Percentiles rank a stretch among this genome's conserved stretches.
phyloP scores from a whole-genome alignment of 2,888 invertebrate genomes.

The Ametastegia equiseti region DNA sequence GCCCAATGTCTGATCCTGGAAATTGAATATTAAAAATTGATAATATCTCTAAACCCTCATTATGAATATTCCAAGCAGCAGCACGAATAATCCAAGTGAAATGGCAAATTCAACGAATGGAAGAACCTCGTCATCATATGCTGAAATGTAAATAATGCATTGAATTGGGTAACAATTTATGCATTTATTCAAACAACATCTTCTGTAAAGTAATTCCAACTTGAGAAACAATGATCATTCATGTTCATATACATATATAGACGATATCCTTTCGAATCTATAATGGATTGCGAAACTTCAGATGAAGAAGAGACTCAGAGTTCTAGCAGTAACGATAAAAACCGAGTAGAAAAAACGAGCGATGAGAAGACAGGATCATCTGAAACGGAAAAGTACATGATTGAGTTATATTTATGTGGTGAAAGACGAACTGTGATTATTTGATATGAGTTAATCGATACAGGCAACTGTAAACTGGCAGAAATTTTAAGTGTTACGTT shows the following conservation, averaged over 20 bases:
- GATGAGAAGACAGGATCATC: conserved; percentile 16
- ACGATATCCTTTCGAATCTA: conserved; percentile 58
- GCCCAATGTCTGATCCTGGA: not conserved
- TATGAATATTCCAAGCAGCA: conserved; percentile 13
- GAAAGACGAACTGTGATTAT: too few species aligned
- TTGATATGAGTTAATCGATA: too few species aligned
- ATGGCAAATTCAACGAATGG: not conserved
- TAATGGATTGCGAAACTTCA: conserved; percentile 59
- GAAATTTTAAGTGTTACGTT: not conserved
- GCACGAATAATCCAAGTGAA: not conserved
- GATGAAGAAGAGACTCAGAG: conserved; percentile 49
- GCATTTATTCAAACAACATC: too few species aligned
- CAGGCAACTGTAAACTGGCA: not conserved
- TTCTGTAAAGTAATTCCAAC: not conserved
- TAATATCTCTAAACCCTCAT: not conserved
- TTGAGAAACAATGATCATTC: not conserved
- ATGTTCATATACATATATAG: conserved; percentile 48
- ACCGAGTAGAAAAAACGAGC: not conserved
- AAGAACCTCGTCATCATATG: not conserved
- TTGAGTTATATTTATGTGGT: not conserved
- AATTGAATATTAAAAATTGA: not conserved
- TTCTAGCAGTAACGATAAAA: conserved; percentile 5
- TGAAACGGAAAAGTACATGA: not conserved
- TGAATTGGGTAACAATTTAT: not conserved
- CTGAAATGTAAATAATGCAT: conserved; percentile 11